Evolutionary conservation across 1,140 invertebrate species (phyloP), one percentile per base, ranked within the genome.

Genomic region (Lepidotrigona ventralis): DNA sequence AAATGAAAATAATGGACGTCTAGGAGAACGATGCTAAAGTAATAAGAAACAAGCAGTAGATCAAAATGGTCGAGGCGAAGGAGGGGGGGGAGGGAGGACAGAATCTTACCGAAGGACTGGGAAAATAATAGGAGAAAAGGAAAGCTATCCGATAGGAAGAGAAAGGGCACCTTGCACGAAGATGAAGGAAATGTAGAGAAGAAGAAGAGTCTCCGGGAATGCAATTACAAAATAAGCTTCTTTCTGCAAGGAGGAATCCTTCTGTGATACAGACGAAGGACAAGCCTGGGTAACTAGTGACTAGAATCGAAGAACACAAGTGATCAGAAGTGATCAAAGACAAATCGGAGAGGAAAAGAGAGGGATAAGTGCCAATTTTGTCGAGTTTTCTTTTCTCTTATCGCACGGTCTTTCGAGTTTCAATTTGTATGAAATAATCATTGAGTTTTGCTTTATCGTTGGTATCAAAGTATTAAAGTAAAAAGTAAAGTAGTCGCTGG

Each of bases 1-100:
- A 66, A 56, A 81, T 68, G 72, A 56, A 81, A 56, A 76, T 81
- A 81, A 81, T 68, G 72, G 39, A 81, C 33, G 72, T 19, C 23
- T 33, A 46, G 60, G 33, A 33, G 68, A 76, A 81, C 51, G 72
- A 81, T 53, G 63, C 53, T 81, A 64, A 74, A 29, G 58, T 60
- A 64, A 81, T 51, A 56, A 54, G 53, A 19, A 54, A n/a, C 29
- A 9, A n/a, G 21, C 51, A 53, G 6, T 5, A 21, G 19, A 21
- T 29, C 11, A 33, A 17, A 9, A 33, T 29, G 46, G 33, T 21
- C 5, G 17, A 3, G 12, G 19, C 15, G 17, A 19, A 8, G 19
- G 17, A 17, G 46, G 68, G 46, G 23, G 68, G 12, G n/a, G 14
- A 21, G 33, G 4, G 29, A 33, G 29, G 29, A 33, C 4, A 33